These are phyloP conservation scores for Caenorhabditis panamensis DNA, from an alignment of 2,888 invertebrate species.

Conservation along the genomic window DNA sequence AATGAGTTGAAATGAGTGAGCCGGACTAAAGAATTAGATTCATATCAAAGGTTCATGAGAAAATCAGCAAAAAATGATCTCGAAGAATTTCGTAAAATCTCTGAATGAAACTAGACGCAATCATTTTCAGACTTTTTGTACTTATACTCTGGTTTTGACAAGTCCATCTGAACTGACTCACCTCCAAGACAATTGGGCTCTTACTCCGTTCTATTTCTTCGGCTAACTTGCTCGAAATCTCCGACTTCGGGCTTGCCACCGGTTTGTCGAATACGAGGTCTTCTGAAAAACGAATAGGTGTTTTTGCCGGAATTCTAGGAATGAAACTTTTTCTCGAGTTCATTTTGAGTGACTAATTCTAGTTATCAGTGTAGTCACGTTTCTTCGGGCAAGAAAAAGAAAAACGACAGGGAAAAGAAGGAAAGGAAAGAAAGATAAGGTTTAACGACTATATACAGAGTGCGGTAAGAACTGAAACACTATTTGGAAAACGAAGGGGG, in stretches of 20 bases:
- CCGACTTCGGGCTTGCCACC: conserved; percentile 56
- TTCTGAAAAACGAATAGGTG: conserved; percentile 54
- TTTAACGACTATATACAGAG: conserved; percentile 43
- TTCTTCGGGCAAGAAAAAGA: conserved; percentile 10
- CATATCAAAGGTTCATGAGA: conserved; percentile 26
- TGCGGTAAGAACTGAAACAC: conserved; percentile 49
- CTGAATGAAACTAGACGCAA: not conserved
- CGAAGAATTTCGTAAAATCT: no score
- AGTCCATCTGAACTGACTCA: conserved; percentile 1
- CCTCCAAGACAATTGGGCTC: conserved; percentile 25
- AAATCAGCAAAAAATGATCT: conserved; percentile 1
- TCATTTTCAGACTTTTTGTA: not conserved
- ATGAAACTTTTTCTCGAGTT: no score
- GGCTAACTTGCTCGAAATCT: conserved; percentile 54
- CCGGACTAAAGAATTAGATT: not conserved
- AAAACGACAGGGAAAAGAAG: not conserved
- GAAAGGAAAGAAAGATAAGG: conserved; percentile 15
- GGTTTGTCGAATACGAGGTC: conserved; percentile 50
- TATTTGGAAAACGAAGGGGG: not conserved
- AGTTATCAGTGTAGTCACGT: conserved; percentile 29
- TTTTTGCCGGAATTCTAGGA: no score
- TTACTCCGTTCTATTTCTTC: conserved; percentile 53
- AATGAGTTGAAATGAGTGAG: conserved; percentile 12
- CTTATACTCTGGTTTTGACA: not conserved
- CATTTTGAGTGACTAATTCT: conserved; percentile 23